These are phyloP conservation scores for Drosophila ercepeae DNA, from an alignment of 1,140 invertebrate species.

Conservation along the genomic window DNA sequence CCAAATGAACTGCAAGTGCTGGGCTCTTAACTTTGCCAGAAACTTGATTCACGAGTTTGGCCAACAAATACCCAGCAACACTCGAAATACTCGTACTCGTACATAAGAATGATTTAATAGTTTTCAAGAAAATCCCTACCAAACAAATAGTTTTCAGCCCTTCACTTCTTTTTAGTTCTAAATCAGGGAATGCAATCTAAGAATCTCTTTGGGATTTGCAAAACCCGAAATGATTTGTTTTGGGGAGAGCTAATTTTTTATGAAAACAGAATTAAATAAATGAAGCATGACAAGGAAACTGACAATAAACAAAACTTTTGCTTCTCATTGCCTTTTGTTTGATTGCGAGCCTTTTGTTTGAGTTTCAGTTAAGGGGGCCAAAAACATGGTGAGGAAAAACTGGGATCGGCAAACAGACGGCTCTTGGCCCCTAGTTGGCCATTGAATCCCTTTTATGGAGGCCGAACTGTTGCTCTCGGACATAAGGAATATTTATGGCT, in stretches of 20 bases:
- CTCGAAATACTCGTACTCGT: slow-evolving; percentile 4
- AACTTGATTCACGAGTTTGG: slow-evolving; percentile 63
- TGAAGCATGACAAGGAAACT: slow-evolving; percentile 66
- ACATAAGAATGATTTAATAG: background rate
- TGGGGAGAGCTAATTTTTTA: slow-evolving; percentile 33
- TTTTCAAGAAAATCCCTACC: slow-evolving; percentile 10
- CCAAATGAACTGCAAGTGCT: slow-evolving; percentile 2
- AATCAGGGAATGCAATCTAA: background rate
- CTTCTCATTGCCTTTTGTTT: slow-evolving; percentile 38
- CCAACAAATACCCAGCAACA: slow-evolving; percentile 19
- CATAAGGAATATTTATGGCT: slow-evolving; percentile 68
- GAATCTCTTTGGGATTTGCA: slow-evolving; percentile 46
- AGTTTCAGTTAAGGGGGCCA: slow-evolving; percentile 29
- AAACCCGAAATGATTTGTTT: slow-evolving; percentile 29
- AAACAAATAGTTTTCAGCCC: slow-evolving; percentile 12
- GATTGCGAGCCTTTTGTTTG: slow-evolving; percentile 51
- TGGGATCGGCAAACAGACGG: background rate
- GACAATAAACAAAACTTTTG: slow-evolving; percentile 48
- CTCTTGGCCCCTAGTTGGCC: background rate
- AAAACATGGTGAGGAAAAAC: background rate
- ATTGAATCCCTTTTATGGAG: slow-evolving; percentile 56
- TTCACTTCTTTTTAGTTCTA: background rate
- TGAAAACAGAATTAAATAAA: slow-evolving; percentile 71
- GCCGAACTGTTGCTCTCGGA: slow-evolving; percentile 62
- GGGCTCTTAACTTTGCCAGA: slow-evolving; percentile 30